Evolutionary conservation across 2,888 invertebrate species (phyloP), one percentile per base, ranked within the genome.

Genomic region (Pseudanteris insignis): DNA sequence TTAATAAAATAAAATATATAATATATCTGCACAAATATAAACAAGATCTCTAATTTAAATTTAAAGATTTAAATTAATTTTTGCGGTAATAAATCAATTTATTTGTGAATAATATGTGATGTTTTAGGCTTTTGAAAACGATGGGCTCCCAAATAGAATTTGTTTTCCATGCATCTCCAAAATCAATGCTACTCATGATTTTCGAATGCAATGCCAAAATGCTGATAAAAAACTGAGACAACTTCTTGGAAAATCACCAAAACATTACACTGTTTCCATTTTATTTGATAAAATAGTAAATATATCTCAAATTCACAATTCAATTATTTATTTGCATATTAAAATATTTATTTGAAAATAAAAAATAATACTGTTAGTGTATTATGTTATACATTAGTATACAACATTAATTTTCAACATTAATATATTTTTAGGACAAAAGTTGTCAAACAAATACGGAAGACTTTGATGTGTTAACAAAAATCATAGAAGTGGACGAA

Each of bases 141-240:
- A 77, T 60, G 77, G 75, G 24, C 65, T 77, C 41, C 77, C 77
- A 4, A 24, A 66, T 1, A 68, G 34, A 43, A 68, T 77, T 37
- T 77, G 77, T 40, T 44, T 32, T 9, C 59, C 63, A 21, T 77
- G 77, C 41, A 44, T 71, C 33, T 57, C 61, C 0, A 72, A 65
- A 30, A 53, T 77, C 7, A 60, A 68, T 11, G 58, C 67, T 9
- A 74, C 73, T 5, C 68, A 77, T 34, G 67, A 71, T 44, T 68
- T 77, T 33, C 67, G 75, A 48, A 54, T 65, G 28, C 73, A 72
- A 28, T 77, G 77, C 50, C 75, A 73, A 41, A 61, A 33, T 11
- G 66, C 71, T 1, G 77, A 77, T 37, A 29, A 59, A 13, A 66
- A 58, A 33, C 61, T 77, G 4, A 69, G 71, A 38, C 63, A 65